Conservation (phyloP, 2,888 invertebrate genomes). For the Anaspis maculata region DNA sequence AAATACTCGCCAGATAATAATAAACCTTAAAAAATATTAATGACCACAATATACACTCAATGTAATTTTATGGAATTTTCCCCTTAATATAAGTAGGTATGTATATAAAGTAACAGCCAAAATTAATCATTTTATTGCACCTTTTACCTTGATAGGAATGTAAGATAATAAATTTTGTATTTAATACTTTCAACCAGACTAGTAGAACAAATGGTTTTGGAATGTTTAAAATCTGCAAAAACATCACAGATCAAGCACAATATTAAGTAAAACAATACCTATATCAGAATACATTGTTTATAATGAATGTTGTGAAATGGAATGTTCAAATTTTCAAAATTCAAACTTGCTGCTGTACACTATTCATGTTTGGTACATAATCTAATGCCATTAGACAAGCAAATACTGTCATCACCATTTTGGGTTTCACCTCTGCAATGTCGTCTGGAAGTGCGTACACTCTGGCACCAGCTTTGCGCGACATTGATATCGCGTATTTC, state of each 20-base stretch:
- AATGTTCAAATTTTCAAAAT: slow-evolving; percentile 8
- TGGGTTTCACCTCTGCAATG: slow-evolving; percentile 95
- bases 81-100: too few species aligned
- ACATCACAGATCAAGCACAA: too few species aligned
- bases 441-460: slow-evolving; percentile 98
- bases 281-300: too few species aligned
- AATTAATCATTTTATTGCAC: too few species aligned
- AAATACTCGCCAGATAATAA: too few species aligned
- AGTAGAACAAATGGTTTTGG: slow-evolving; percentile 18
- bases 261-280: too few species aligned
- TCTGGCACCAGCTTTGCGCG: slow-evolving; percentile 92
- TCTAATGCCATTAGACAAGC: slow-evolving; percentile 98
- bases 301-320: too few species aligned
- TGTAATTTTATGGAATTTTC: too few species aligned
- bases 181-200: slow-evolving; percentile 23
- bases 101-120: too few species aligned
- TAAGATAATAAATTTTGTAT: slow-evolving; percentile 16
- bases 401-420: slow-evolving; percentile 99
- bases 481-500: slow-evolving; percentile 98
- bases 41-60: too few species aligned
- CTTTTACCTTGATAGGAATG: slow-evolving; percentile 6
- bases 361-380: slow-evolving; percentile 84
- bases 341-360: slow-evolving; percentile 17
- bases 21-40: too few species aligned
- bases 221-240: slow-evolving; percentile 16